A percentile compares a stretch with the other conserved stretches of the same genome.
These are phyloP conservation scores for Macaca nemestrina DNA, from an alignment of 2,113 vertebrate species.

Conservation along the genomic window DNA sequence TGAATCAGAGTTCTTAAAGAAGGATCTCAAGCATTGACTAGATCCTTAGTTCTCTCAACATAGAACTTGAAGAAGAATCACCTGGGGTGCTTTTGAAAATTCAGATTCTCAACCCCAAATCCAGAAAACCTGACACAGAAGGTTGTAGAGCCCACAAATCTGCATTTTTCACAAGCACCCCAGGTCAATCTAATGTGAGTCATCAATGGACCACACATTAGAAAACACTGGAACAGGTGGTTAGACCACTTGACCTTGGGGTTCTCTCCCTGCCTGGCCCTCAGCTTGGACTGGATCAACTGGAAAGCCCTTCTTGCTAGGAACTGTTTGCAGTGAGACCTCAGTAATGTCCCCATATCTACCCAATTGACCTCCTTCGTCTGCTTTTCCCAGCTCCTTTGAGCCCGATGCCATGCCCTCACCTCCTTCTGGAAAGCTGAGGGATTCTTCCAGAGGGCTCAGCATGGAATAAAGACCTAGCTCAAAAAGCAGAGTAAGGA, in stretches of 20 bases:
- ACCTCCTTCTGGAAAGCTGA: not conserved
- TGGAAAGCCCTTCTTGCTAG: not conserved
- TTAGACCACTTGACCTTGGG: not conserved
- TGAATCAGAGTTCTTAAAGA: not conserved
- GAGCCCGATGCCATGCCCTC: too few relatives aligned
- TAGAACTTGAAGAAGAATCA: not conserved
- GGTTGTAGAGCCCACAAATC: not conserved
- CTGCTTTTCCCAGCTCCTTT: not conserved
- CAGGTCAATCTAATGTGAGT: not conserved
- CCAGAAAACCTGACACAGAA: not conserved
- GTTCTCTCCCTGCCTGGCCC: not conserved
- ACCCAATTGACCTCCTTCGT: not conserved
- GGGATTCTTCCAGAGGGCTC: not conserved
- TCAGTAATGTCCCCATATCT: accelerated
- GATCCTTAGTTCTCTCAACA: not conserved
- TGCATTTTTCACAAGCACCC: not conserved
- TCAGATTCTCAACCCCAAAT: not conserved
- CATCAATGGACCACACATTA: not conserved
- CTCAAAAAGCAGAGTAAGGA: not conserved
- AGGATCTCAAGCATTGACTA: not conserved
- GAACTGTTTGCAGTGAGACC: not conserved
- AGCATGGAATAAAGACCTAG: not conserved
- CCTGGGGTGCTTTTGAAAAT: not conserved
- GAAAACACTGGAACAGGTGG: not conserved
- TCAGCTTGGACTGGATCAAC: not conserved